Percentiles rank a stretch among this genome's conserved stretches.
phyloP scores from a whole-genome alignment of 2,888 invertebrate genomes.

The Conistra vaccinii region DNA sequence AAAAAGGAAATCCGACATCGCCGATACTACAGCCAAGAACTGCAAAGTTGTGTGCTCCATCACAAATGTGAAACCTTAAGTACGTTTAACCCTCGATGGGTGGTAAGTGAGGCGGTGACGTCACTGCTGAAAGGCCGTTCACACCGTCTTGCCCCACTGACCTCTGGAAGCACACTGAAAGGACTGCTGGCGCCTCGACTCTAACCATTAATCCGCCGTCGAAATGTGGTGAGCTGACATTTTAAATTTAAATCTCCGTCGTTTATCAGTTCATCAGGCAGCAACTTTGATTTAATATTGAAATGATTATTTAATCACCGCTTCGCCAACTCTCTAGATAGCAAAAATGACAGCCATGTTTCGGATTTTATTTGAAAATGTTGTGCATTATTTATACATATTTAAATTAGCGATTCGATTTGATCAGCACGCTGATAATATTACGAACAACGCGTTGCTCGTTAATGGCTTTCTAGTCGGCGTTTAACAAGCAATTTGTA shows the following conservation, averaged over 20 bases:
- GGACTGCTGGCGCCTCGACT: conserved; percentile 59
- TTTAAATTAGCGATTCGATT: conserved; percentile 41
- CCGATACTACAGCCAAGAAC: conserved; percentile 40
- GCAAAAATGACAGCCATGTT: conserved; percentile 10
- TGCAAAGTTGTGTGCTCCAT: conserved; percentile 50
- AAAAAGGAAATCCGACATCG: conserved; percentile 38
- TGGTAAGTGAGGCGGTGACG: conserved; percentile 69
- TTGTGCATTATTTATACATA: conserved; percentile 27
- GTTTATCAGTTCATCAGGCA: conserved; percentile 38
- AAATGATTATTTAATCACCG: conserved; percentile 37
- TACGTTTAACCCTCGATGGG: conserved; percentile 66
- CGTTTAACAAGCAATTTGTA: conserved; percentile 41
- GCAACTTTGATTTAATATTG: conserved; percentile 40
- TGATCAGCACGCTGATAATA: conserved; percentile 41
- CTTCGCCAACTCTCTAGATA: conserved; percentile 13
- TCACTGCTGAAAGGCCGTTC: conserved; percentile 75
- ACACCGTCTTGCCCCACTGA: conserved; percentile 76
- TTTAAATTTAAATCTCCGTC: conserved; percentile 58
- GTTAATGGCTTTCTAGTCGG: conserved; percentile 48
- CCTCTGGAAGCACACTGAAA: conserved; percentile 67
- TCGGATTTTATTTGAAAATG: conserved; percentile 27
- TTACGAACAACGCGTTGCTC: conserved; percentile 20
- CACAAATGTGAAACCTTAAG: conserved; percentile 60
- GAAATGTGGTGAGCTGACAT: conserved; percentile 57
- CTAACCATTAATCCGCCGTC: conserved; percentile 64